Evolutionary conservation across 2,888 invertebrate species (phyloP).

Genomic region (Chironomus tentans): DNA sequence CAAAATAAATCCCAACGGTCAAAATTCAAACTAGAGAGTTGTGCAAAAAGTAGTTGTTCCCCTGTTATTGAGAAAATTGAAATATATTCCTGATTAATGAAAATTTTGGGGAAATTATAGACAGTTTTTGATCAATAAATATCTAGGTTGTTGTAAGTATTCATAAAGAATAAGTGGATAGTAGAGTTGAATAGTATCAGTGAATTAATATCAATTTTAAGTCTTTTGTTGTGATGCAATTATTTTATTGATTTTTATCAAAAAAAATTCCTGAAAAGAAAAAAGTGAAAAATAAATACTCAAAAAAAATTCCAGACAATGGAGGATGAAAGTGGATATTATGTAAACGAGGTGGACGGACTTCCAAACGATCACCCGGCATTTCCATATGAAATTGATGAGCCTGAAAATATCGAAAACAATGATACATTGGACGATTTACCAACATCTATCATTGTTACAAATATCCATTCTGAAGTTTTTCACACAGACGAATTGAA

Average conservation of each 20-base stretch:
- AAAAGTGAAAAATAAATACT: not conserved
- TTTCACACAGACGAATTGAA: conserved; percentile 59
- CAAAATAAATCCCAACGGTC: too few relatives aligned
- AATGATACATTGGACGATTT: conserved; percentile 72
- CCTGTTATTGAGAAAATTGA: too few relatives aligned
- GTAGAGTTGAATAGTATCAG: not conserved
- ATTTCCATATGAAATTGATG: conserved; percentile 59
- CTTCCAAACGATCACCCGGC: conserved; percentile 78
- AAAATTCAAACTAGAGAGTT: not conserved
- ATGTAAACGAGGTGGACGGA: conserved; percentile 48
- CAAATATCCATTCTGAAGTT: conserved; percentile 73
- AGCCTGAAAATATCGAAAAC: conserved; percentile 50
- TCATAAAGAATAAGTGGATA: not conserved
- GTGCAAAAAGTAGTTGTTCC: not conserved
- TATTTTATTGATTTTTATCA: not conserved
- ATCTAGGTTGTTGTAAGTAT: too few relatives aligned
- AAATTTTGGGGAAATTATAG: too few relatives aligned
- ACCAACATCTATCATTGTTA: conserved; percentile 82
- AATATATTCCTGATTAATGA: too few relatives aligned
- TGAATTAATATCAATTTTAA: not conserved
- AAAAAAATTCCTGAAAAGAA: not conserved
- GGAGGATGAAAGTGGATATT: not conserved
- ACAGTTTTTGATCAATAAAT: too few relatives aligned
- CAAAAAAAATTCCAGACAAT: not conserved
- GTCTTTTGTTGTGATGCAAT: not conserved